These are phyloP conservation scores for Silurus lanzhouensis DNA, from an alignment of 2,797 vertebrate species.

Conservation along the genomic window DNA sequence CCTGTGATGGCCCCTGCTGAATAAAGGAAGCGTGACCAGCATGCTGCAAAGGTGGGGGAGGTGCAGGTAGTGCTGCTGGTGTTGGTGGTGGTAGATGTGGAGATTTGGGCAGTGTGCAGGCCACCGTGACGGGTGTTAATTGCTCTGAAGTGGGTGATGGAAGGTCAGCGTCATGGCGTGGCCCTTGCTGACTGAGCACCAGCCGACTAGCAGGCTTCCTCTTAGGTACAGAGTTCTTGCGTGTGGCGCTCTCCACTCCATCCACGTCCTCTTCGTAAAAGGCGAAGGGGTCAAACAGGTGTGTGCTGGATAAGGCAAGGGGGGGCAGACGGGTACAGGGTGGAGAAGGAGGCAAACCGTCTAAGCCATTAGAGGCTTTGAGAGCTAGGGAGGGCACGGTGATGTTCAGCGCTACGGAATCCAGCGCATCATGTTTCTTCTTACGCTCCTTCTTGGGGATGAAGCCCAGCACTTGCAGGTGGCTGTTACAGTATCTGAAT, in stretches of 20 bases:
- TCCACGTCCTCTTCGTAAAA: slow-evolving; percentile 88
- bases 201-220: slow-evolving; percentile 91
- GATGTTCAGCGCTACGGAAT: slow-evolving; percentile 95
- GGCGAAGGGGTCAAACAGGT: slow-evolving; percentile 94
- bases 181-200: slow-evolving; percentile 87
- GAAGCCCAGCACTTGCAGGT: slow-evolving; percentile 98
- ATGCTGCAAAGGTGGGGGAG: slow-evolving; percentile 77
- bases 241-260: slow-evolving; percentile 84
- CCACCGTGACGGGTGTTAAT: slow-evolving; percentile 82
- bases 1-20: slow-evolving; percentile 81
- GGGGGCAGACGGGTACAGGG: slow-evolving; percentile 86
- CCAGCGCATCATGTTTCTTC: slow-evolving; percentile 96
- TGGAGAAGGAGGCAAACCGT: slow-evolving; percentile 91
- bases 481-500: slow-evolving; percentile 98
- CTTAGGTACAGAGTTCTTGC: slow-evolving; percentile 86
- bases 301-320: slow-evolving; percentile 86
- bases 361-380: slow-evolving; percentile 93
- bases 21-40: slow-evolving; percentile 74
- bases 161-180: slow-evolving; percentile 78
- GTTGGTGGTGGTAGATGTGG: slow-evolving; percentile 68
- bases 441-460: slow-evolving; percentile 99
- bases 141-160: slow-evolving; percentile 90
- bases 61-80: slow-evolving; percentile 33
- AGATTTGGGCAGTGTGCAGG: slow-evolving; percentile 71
- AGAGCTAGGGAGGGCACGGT: slow-evolving; percentile 92